phyloP scores from a whole-genome alignment of 2,113 vertebrate species.

The Pseudolaguvia tuberculata region DNA sequence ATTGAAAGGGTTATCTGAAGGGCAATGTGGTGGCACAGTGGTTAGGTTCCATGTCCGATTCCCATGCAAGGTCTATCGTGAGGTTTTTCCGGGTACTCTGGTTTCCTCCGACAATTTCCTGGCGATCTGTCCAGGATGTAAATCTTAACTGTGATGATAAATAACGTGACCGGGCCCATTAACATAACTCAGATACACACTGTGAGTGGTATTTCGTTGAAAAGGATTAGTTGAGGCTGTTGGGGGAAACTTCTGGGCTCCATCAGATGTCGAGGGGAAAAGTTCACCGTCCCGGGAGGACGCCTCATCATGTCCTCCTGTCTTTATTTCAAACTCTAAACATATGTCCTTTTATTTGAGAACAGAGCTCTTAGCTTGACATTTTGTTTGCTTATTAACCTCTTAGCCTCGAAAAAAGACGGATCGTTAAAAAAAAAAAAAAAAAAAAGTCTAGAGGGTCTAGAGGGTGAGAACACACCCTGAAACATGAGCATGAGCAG shows the following conservation, averaged over 20 bases:
- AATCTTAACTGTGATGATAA: not conserved
- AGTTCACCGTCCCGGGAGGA: constrained; percentile 26
- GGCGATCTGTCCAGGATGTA: not conserved
- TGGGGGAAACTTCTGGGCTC: constrained; percentile 13
- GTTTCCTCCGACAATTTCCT: too few species aligned
- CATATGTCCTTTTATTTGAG: not conserved
- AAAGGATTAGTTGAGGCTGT: not conserved
- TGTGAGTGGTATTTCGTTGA: not conserved
- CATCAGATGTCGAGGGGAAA: constrained; percentile 30
- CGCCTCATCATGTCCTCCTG: not conserved
- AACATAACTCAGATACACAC: not conserved
- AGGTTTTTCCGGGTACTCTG: too few species aligned
- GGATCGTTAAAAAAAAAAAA: not conserved
- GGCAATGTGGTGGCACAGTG: too few species aligned
- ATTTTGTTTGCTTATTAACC: constrained; percentile 2
- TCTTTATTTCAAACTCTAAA: constrained; percentile 19
- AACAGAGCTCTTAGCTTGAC: not conserved
- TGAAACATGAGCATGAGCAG: constrained; percentile 8
- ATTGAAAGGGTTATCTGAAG: too few species aligned
- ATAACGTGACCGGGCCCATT: not conserved
- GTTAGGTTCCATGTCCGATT: too few species aligned
- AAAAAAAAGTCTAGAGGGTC: not conserved
- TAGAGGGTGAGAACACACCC: not conserved
- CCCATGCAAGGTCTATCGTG: too few species aligned
- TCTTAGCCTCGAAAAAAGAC: not conserved